These are phyloP conservation scores for Anoncus sp. DNA, from an alignment of 2,888 invertebrate species.

Conservation along the genomic window DNA sequence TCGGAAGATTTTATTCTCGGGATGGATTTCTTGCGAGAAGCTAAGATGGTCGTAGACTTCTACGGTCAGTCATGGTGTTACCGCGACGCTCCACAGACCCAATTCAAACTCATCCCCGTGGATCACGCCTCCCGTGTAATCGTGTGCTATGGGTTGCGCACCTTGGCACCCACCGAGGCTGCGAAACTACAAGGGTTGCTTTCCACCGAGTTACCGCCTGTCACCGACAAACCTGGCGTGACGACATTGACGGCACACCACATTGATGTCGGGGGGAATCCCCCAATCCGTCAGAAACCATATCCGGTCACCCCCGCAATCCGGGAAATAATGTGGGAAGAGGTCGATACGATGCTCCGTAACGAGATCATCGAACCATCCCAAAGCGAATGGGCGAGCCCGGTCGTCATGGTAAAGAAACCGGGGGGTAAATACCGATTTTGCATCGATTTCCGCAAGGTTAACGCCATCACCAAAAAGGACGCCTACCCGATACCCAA, in stretches of 20 bases:
- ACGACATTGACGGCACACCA: slow-evolving; percentile 37
- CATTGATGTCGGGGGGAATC: slow-evolving; percentile 38
- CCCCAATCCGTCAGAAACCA: slow-evolving; percentile 41
- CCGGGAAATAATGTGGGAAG: slow-evolving; percentile 30
- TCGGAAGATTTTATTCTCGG: slow-evolving; percentile 39
- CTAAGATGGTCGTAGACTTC: slow-evolving; percentile 38
- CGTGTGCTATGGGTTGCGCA: slow-evolving; percentile 28
- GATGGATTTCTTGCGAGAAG: slow-evolving; percentile 18
- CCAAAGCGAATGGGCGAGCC: slow-evolving; percentile 61
- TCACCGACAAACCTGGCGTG: not conserved
- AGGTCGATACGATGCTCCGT: slow-evolving; percentile 52
- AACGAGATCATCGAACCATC: slow-evolving; percentile 62
- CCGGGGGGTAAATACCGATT: slow-evolving; percentile 65
- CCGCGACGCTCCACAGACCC: slow-evolving; percentile 5
- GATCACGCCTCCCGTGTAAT: not conserved
- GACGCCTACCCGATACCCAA: slow-evolving; percentile 66
- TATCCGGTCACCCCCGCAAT: slow-evolving; percentile 28
- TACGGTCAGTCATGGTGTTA: not conserved
- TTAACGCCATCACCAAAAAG: slow-evolving; percentile 70
- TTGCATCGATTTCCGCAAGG: slow-evolving; percentile 69
- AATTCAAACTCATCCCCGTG: not conserved
- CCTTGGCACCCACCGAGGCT: too few relatives aligned
- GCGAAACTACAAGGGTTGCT: too few relatives aligned
- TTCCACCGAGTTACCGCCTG: slow-evolving; percentile 13
- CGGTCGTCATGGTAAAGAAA: slow-evolving; percentile 61